These are phyloP conservation scores for Oxygymnocypris stewartii DNA, from an alignment of 2,113 vertebrate genomes.

Conservation along the genomic window DNA sequence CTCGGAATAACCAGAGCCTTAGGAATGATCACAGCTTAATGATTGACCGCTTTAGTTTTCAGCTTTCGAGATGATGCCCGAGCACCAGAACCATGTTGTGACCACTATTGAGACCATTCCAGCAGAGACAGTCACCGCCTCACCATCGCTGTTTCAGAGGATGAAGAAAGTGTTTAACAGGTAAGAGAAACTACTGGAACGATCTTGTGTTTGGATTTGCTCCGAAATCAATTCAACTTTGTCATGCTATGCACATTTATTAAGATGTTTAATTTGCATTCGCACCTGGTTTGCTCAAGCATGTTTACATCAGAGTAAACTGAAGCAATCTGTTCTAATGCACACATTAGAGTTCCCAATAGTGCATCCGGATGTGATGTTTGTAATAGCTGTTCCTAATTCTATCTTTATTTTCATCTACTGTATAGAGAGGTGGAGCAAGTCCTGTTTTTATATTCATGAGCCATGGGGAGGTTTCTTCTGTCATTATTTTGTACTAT, in stretches of 20 bases:
- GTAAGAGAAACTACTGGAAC: slow-evolving; percentile 68
- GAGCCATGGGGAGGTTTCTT: not conserved
- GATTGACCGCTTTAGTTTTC: slow-evolving; percentile 61
- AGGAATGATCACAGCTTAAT: slow-evolving; percentile 77
- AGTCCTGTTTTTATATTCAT: not conserved
- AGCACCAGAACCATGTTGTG: slow-evolving; percentile 82
- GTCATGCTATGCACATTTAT: slow-evolving; percentile 58
- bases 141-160: slow-evolving; percentile 77
- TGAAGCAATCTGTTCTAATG: not conserved
- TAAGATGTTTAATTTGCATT: slow-evolving; percentile 39
- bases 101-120: slow-evolving; percentile 85
- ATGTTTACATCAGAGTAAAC: not conserved
- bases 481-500: too few relatives aligned
- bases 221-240: slow-evolving; percentile 43
- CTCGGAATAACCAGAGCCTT: slow-evolving; percentile 52
- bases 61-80: slow-evolving; percentile 70
- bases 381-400: not conserved
- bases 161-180: slow-evolving; percentile 86
- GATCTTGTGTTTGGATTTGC: not conserved
- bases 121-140: slow-evolving; percentile 72
- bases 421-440: not conserved
- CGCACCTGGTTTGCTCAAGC: not conserved
- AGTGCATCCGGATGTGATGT: not conserved
- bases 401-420: not conserved
- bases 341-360: not conserved